A percentile compares a stretch with the other conserved stretches of the same genome.
Evolutionary conservation across 2,888 invertebrate species (phyloP).

Genomic region (Arctia plantaginis): DNA sequence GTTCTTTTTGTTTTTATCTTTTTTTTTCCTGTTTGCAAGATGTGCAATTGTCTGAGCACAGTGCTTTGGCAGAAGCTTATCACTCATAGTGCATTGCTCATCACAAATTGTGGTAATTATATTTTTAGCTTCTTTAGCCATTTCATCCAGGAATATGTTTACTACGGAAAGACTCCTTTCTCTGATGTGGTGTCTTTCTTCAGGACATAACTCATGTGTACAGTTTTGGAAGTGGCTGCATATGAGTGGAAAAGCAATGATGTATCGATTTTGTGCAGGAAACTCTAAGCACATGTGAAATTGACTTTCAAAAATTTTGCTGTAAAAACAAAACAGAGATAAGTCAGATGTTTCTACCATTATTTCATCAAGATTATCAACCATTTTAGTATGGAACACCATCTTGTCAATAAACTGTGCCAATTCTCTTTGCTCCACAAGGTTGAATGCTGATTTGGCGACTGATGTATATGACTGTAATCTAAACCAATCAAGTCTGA

Average conservation of each 20-base stretch:
- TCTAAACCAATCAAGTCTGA: constrained; percentile 98
- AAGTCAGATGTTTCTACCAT: constrained; percentile 98
- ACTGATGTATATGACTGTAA: constrained; percentile 97
- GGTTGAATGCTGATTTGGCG: constrained; percentile 91
- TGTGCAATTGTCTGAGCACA: constrained; percentile 96
- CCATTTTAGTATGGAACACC: constrained; percentile 98
- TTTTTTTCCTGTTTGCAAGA: constrained; percentile 95
- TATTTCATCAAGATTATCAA: constrained; percentile 98
- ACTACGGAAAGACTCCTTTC: constrained; percentile 98
- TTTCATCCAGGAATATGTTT: constrained; percentile 98
- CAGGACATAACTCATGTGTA: constrained; percentile 99
- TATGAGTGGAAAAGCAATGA: constrained; percentile 98
- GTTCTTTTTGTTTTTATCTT: constrained; percentile 96
- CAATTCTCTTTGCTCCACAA: constrained; percentile 94
- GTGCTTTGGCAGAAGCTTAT: constrained; percentile 97
- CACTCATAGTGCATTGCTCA: constrained; percentile 98
- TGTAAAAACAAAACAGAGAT: constrained; percentile 99
- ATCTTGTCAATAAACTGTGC: constrained; percentile 97
- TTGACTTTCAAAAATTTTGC: constrained; percentile 98
- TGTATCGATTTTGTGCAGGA: constrained; percentile 99
- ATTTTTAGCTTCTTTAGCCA: constrained; percentile 99
- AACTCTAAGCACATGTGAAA: constrained; percentile 99
- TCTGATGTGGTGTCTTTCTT: constrained; percentile 98
- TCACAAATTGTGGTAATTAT: constrained; percentile 99
- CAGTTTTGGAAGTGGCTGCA: constrained; percentile 99